Base-by-base conservation (phyloP, 2,113 vertebrate species). In the Girardinichthys multiradiatus region DNA sequence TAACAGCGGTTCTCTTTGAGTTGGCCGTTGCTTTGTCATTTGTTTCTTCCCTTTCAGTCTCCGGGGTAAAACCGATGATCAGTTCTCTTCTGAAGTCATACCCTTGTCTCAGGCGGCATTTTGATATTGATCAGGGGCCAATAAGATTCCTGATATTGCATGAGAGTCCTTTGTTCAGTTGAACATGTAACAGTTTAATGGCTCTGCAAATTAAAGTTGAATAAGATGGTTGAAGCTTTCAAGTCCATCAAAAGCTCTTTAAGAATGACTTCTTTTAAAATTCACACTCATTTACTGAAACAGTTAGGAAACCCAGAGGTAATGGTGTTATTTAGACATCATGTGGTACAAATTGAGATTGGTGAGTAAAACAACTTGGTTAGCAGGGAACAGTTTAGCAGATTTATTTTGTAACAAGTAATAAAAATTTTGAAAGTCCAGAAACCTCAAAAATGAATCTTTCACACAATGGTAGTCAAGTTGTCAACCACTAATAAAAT, bases 1-100 rank as follows among this genome's bases (percentile, higher is more conserved):
- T 54, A 87, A 80, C 78, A 65, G n/a, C 4, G 30, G 28, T 4
- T 3, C 15, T 45, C 61, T 51, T 17, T 67, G 33, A 58, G 3
- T 65, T 60, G 72, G 63, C 17, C 2, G n/a, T 28, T 27, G 64
- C 8, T 71, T 42, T 72, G 1, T 35, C 48, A 72, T 62, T 29
- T 27, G 63, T 77, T 86, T 39, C 19, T 30, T 27, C 42, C 30
- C 48, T 14, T 66, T 29, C 21, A 57, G 64, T 58, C 7, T 60
- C 7, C 17, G 21, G 45, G 66, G 64, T 54, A 11, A 19, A 48
- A 51, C 4, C 29, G 28, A 28, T 35, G 35, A 63, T 72, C 58
- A 26, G 30, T 17, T 28, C 37, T 27, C 1, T 1, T 30, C 64
- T 70, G 4, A 45, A 45, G 28, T 42, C 24, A 14, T 30, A 10